Evolutionary conservation across 2,888 invertebrate species (phyloP).

Genomic region (Cataglyphis cursor): DNA sequence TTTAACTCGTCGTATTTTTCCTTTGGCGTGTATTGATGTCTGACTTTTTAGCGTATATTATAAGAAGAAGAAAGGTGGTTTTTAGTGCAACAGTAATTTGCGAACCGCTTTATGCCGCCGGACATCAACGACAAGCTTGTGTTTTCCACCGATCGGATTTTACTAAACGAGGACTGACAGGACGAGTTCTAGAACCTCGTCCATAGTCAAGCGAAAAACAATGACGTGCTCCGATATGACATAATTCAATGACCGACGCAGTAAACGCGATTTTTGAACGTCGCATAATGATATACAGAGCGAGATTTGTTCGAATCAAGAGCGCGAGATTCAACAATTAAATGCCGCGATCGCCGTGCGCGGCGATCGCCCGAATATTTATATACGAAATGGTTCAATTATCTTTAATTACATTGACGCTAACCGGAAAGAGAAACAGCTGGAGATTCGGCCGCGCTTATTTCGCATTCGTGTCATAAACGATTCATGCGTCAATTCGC

Average conservation of each 20-base stretch:
- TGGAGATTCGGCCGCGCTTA: slow-evolving; percentile 20
- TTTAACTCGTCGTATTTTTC: background rate
- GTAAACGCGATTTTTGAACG: slow-evolving; percentile 38
- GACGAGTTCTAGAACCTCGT: slow-evolving; percentile 29
- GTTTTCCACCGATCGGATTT: slow-evolving; percentile 5
- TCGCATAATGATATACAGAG: slow-evolving; percentile 32
- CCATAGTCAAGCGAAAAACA: slow-evolving; percentile 13
- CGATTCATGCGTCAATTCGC: slow-evolving; percentile 41
- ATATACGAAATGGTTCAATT: slow-evolving; percentile 47
- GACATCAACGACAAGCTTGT: slow-evolving; percentile 24
- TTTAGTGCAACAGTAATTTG: slow-evolving; percentile 13
- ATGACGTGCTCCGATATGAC: slow-evolving; percentile 20
- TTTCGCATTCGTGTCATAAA: slow-evolving; percentile 42
- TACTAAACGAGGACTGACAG: slow-evolving; percentile 19
- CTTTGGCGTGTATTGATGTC: background rate
- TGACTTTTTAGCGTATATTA: background rate
- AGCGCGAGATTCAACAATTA: slow-evolving; percentile 41
- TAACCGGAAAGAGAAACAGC: slow-evolving; percentile 21
- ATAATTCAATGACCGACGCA: slow-evolving; percentile 18
- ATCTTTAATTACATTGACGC: slow-evolving; percentile 25
- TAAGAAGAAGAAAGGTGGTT: background rate
- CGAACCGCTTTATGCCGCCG: background rate
- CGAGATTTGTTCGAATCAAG: slow-evolving; percentile 35
- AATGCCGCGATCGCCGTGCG: slow-evolving; percentile 41
- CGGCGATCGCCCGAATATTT: slow-evolving; percentile 37